Base-by-base conservation (phyloP, 2,797 vertebrate genomes). In the Limnodromus scolopaceus region DNA sequence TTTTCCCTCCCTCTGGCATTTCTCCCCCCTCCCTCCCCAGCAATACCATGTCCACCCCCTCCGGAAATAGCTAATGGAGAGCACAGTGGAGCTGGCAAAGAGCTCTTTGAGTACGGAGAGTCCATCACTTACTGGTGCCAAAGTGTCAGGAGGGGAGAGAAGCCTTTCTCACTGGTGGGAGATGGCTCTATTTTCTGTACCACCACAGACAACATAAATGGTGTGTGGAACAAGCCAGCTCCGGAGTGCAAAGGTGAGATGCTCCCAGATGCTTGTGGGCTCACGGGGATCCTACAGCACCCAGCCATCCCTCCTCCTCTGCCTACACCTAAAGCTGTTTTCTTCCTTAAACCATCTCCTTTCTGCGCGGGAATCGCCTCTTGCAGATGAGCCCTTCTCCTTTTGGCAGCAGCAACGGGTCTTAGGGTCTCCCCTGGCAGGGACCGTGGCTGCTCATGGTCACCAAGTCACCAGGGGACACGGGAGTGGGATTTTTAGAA, bases 181-280 rank as follows among this genome's bases (percentile, higher is more conserved):
- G 95, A 97, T 2, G 84, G 84, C 51, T 95, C 96, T 2, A 93
- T 97, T 61, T 69, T 61, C 92, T 97, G 96, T 75, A 96, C 95
- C 0, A 96, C 82, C 81, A 39, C 0, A 2, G 95, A 97, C 2
- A 27, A 90, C 2, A 0, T 82, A 28, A 96, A 95, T 0, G 95
- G 96, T 0, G 84, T 92, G 36, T 97, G 97, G 96, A 96, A 3
- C 58, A 60, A 84, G 22, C 89, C 97, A n/a, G 60, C 92, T 30
- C 96, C 96, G 0, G 53, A 93, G 19, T 96, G 96, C 90, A 94
- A 75, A 93, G 95, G 96, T 97, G 94, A 97, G 77, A 27, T 16
- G 65, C 38, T 48, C 32, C 55, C 30, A 38, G 48, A 9, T 4
- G 11, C 17, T 58, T 5, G 69, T 17, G 5, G 17, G 38, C n/a